A percentile compares a stretch with the other conserved stretches of the same genome.
These are phyloP conservation scores for Eurystomus glaucurus DNA, from an alignment of 2,797 vertebrate species.

Conservation along the genomic window DNA sequence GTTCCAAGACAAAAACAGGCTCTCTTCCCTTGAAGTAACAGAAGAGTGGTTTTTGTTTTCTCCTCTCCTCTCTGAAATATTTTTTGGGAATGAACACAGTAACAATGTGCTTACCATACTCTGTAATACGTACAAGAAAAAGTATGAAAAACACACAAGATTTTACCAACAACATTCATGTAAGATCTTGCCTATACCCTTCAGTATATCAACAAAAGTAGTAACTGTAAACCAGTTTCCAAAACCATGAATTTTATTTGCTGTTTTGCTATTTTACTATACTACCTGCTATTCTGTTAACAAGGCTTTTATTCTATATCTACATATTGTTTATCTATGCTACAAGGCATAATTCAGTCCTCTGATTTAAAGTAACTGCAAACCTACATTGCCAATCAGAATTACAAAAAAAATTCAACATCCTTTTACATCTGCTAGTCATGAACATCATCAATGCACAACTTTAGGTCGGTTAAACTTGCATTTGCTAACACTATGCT, in stretches of 20 bases:
- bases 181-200: not conserved
- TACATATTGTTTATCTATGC: not conserved
- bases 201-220: not conserved
- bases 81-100: not conserved
- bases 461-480: conserved; percentile 35
- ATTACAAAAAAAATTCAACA: not conserved
- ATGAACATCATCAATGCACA: not conserved
- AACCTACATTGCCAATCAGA: not conserved
- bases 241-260: not conserved
- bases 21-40: not conserved
- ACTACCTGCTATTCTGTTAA: not conserved
- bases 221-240: not conserved
- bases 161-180: not conserved
- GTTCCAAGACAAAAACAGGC: not conserved
- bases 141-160: not conserved
- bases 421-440: not conserved
- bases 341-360: not conserved
- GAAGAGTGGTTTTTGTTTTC: accelerated
- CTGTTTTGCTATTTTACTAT: not conserved
- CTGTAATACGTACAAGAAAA: not conserved
- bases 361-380: not conserved
- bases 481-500: conserved; percentile 13
- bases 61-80: not conserved
- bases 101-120: not conserved
- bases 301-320: not conserved